Conservation (phyloP, 2,888 invertebrate genomes). For the Catocala nupta region DNA sequence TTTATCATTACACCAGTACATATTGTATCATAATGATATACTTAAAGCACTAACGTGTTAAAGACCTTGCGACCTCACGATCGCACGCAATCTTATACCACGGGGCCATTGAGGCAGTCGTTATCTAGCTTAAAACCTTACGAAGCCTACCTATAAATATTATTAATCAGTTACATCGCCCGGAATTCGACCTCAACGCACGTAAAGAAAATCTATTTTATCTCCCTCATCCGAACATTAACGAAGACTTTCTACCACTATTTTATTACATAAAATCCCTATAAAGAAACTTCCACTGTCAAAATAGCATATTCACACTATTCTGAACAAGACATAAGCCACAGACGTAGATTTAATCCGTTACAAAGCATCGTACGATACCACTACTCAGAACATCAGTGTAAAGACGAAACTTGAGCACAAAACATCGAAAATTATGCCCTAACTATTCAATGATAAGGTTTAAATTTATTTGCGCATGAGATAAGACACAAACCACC, state of each 20-base stretch:
- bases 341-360: conserved; percentile 21
- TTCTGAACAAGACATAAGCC: conserved; percentile 6
- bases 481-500: conserved; percentile 23
- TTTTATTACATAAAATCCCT: background rate
- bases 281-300: background rate
- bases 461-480: conserved; percentile 6
- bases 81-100: no score
- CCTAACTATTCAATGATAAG: background rate
- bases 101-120: background rate
- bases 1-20: no score
- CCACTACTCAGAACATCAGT: conserved; percentile 13
- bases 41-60: no score
- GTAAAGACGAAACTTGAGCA: conserved; percentile 1
- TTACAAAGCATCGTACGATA: conserved; percentile 21
- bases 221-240: conserved; percentile 3
- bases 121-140: background rate
- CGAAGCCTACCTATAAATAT: conserved; percentile 4
- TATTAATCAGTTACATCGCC: conserved; percentile 7
- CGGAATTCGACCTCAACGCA: conserved; percentile 13
- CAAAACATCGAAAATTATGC: background rate
- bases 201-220: conserved; percentile 1
- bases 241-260: background rate
- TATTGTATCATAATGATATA: no score
- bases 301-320: conserved; percentile 9
- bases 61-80: no score